Base-by-base conservation (phyloP, 2,113 vertebrate species). In the Callopanchax toddi region DNA sequence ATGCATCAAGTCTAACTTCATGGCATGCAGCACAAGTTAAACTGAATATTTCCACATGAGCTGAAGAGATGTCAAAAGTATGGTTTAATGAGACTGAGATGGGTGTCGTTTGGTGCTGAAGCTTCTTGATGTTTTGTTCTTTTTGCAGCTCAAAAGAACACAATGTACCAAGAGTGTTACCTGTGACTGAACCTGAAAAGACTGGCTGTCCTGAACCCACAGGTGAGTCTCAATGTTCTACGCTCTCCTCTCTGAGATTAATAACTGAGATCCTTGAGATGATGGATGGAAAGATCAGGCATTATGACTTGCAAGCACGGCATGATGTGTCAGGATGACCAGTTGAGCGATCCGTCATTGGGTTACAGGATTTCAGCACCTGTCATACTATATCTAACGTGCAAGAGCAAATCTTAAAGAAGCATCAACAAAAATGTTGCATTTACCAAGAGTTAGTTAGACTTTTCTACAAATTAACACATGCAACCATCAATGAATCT, bases 221-320 rank as follows among this genome's bases (percentile, higher is more conserved):
- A 82, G 86, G 88, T 88, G 81, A 87, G 86, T 69, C 32, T 70
- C 55, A 67, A 46, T 64, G 22, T 59, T 77, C 61, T 51, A 42
- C 12, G 22, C 72, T n/a, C 62, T 63, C 39, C 43, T 26, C 22
- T 50, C 17, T 55, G 18, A 67, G 34, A 77, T 49, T 54, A 63
- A 70, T 46, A 60, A 37, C 42, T 50, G 52, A 56, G 40, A 66
- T 48, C 58, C 66, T 55, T 67, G 52, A 71, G 16, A 22, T 64
- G 67, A 84, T 60, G 57, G 62, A 76, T 61, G 51, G 5, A 4
- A 46, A 25, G 57, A 57, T 60, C 46, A 65, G 65, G 39, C 72
- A 43, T 59, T 67, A 55, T 76, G 37, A 68, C 58, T 46, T 73
- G 50, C 43, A 62, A 61, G 50, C 16, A 49, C 29, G 37, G 22